Conservation (phyloP, 2,888 invertebrate genomes). For the Anagyrus pseudococci region DNA sequence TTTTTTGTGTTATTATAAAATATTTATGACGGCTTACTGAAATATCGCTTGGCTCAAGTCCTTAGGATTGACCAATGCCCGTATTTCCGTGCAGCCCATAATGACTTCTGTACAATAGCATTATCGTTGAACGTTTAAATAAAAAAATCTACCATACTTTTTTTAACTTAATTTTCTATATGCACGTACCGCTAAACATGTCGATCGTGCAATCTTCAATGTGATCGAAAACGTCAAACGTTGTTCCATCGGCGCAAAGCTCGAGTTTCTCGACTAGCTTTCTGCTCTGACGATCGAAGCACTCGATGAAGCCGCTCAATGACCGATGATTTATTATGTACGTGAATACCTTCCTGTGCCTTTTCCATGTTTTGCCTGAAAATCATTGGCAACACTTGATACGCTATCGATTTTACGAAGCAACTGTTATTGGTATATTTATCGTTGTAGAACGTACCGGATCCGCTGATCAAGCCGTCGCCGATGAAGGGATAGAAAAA, state of each 20-base stretch:
- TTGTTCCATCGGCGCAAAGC: slow-evolving; percentile 29
- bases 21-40: slow-evolving; percentile 35
- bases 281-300: slow-evolving; percentile 36
- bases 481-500: slow-evolving; percentile 43
- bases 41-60: slow-evolving; percentile 35
- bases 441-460: no score
- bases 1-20: no score
- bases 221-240: slow-evolving; percentile 37
- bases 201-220: slow-evolving; percentile 39
- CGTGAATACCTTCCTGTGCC: slow-evolving; percentile 41
- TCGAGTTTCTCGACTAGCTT: slow-evolving; percentile 34
- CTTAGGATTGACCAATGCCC: slow-evolving; percentile 31
- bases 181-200: slow-evolving; percentile 38
- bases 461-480: slow-evolving; percentile 43
- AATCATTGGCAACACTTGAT: neutral
- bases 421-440: neutral
- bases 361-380: slow-evolving; percentile 39
- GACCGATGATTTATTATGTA: slow-evolving; percentile 38
- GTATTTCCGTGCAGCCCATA: slow-evolving; percentile 36
- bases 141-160: neutral
- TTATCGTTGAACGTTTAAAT: no score
- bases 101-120: slow-evolving; percentile 35
- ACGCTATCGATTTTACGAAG: neutral
- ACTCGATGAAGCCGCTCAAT: slow-evolving; percentile 34
- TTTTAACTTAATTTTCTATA: neutral